Percentiles rank a stretch among this genome's conserved stretches.
Evolutionary conservation across 2,797 vertebrate species (phyloP).

Genomic region (Salmo trutta): DNA sequence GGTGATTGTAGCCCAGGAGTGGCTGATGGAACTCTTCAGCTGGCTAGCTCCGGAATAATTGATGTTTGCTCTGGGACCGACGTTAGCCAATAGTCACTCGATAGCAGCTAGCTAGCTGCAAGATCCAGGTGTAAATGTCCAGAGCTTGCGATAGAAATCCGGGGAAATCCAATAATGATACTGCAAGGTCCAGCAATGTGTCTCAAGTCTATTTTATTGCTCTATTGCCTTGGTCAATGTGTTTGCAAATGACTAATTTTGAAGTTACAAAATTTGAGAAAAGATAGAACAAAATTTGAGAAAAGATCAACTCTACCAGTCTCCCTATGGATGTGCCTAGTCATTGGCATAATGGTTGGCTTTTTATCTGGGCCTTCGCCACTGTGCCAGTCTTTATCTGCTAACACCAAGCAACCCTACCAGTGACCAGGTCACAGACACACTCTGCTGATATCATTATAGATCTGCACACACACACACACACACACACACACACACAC

Average conservation of each 20-base stretch:
- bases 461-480: conserved; percentile 49
- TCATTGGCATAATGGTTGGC: conserved; percentile 44
- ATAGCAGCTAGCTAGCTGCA: no score
- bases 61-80: no score
- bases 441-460: conserved; percentile 72
- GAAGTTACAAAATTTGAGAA: neutral
- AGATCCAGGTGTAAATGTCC: no score
- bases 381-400: conserved; percentile 53
- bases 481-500: no score
- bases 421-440: conserved; percentile 33
- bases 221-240: neutral
- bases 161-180: neutral
- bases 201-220: neutral
- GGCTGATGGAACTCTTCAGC: no score
- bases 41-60: no score
- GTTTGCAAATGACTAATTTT: neutral
- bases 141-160: no score
- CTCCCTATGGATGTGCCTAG: conserved; percentile 21
- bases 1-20: no score
- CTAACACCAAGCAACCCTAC: conserved; percentile 53
- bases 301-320: neutral
- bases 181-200: neutral
- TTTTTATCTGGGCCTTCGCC: conserved; percentile 57
- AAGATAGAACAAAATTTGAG: neutral
- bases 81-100: no score